These are phyloP conservation scores for Rhipidura dahli DNA, from an alignment of 2,113 vertebrate genomes.

Conservation along the genomic window DNA sequence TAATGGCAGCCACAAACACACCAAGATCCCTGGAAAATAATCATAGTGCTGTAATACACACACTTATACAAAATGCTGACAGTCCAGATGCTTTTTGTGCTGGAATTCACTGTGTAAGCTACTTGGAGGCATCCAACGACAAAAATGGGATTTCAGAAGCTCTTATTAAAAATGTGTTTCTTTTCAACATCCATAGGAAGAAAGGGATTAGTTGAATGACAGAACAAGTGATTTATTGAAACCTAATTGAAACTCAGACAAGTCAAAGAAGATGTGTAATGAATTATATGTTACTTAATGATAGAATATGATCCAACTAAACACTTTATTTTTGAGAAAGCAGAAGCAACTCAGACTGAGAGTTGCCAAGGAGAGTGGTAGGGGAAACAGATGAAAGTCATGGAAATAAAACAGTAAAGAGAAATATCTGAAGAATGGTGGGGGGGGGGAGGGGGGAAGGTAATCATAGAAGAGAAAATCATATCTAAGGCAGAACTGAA, in stretches of 20 bases:
- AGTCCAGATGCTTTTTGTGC: background rate
- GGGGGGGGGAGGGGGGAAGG: no score
- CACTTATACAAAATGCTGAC: background rate
- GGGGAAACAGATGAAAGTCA: background rate
- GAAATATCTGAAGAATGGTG: background rate
- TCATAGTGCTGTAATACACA: background rate
- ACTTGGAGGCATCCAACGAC: background rate
- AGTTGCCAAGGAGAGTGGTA: background rate
- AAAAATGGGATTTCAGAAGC: background rate
- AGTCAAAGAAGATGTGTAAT: background rate
- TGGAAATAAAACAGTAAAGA: background rate
- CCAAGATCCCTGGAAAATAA: slow-evolving; percentile 45
- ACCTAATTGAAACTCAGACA: background rate
- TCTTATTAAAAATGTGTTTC: slow-evolving; percentile 24
- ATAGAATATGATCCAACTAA: background rate
- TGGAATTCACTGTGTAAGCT: background rate
- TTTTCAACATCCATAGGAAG: background rate
- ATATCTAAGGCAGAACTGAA: background rate
- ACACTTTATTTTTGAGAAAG: background rate
- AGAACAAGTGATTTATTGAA: background rate
- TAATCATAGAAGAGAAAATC: background rate
- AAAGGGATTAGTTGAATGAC: background rate
- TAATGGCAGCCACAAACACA: slow-evolving; percentile 17
- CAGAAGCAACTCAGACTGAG: background rate
- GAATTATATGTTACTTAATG: background rate